These are phyloP conservation scores for Dione vanillae DNA, from an alignment of 2,888 invertebrate species.

Conservation along the genomic window DNA sequence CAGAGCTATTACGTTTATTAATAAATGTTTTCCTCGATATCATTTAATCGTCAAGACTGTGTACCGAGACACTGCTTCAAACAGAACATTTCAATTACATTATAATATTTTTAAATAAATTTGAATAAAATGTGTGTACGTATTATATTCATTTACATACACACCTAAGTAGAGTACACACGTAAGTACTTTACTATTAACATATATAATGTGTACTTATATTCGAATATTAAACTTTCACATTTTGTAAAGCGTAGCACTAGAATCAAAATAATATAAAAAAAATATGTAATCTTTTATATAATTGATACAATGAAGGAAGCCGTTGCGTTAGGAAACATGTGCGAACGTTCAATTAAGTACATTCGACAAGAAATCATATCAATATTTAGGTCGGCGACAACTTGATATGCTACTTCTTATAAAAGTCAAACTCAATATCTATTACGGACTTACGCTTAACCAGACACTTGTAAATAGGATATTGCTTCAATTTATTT, in stretches of 20 bases:
- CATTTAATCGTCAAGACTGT: background rate
- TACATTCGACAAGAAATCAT: background rate
- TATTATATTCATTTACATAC: background rate
- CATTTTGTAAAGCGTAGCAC: background rate
- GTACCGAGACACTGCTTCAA: background rate
- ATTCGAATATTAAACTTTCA: background rate
- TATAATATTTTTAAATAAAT: background rate
- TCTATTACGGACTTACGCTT: conserved; percentile 3
- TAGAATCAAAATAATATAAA: background rate
- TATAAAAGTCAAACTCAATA: background rate
- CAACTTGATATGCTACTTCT: conserved; percentile 19
- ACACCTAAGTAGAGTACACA: background rate
- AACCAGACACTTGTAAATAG: background rate
- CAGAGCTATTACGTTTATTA: background rate
- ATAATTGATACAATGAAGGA: too few relatives aligned
- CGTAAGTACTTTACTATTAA: too few relatives aligned
- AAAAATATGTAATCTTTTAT: too few relatives aligned
- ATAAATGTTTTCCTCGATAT: background rate
- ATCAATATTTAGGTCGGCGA: background rate
- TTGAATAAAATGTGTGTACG: background rate
- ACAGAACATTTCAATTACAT: background rate
- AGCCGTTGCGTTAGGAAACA: too few relatives aligned
- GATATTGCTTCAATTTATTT: conserved; percentile 18
- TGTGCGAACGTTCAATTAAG: background rate
- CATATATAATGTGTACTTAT: background rate